Evolutionary conservation across 1,140 invertebrate species (phyloP), one percentile per base, ranked within the genome.

Genomic region (Zaprionus lachaisei): DNA sequence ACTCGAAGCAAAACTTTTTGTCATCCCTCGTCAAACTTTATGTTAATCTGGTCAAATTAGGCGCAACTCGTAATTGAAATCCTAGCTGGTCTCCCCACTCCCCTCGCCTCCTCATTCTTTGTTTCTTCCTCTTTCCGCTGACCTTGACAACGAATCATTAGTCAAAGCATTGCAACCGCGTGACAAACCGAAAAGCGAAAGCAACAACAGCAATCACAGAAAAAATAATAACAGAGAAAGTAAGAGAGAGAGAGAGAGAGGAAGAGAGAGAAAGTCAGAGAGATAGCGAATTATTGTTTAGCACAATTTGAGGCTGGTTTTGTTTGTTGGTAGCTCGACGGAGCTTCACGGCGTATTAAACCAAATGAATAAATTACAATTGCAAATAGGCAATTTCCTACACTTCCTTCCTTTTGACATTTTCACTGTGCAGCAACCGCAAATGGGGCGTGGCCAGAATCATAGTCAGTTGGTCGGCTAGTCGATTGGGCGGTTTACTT

Each of bases 301-400:
- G 80, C 71, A 72, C 77, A 69, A 80, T 79, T 76, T 70, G 70
- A 47, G 49, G 66, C 38, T 55, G 63, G 55, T 12, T 26, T 72
- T 66, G 44, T 57, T 77, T 58, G 54, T 60, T 72, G 80, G 5
- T 44, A 44, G 41, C 41, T 75, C 24, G 56, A 79, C 79, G 74
- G 26, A 72, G 85, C 77, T 90, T 90, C 85, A 90, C 81, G 85
- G 85, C 86, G 72, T 90, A 90, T 90, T 90, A 90, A 90, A 76
- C 86, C 83, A 82, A 84, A 90, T 90, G 85, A 90, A 90, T 90
- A 90, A 90, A 90, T 90, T 90, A 90, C 85, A 90, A 90, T 90
- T 89, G 85, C 85, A 90, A 90, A 90, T 90, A 90, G 85, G 85
- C 85, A 90, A 90, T 90, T 90, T 90, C 85, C 85, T 90, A 85